Evolutionary conservation across 2,797 vertebrate species (phyloP).

Genomic region (Adrianichthys oophorus): DNA sequence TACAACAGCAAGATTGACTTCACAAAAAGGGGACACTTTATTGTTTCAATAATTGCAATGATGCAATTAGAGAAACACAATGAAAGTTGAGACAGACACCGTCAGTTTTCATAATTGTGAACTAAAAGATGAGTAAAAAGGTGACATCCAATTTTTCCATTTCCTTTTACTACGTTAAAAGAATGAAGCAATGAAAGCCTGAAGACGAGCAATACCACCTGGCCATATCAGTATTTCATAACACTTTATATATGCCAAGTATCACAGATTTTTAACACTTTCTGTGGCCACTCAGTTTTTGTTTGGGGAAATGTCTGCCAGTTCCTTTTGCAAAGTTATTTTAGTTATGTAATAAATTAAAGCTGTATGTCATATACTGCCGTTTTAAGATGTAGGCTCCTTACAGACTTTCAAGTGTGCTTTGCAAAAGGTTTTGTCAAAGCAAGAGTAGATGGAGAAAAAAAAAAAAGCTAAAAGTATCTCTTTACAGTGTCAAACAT

Average conservation of each 20-base stretch:
- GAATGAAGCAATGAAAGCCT: too few species aligned
- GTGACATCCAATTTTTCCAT: not conserved
- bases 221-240: not conserved
- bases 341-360: not conserved
- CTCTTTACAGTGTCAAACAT: too few species aligned
- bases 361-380: not conserved
- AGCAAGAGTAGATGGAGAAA: too few species aligned
- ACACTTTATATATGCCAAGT: not conserved
- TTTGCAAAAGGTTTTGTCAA: too few species aligned
- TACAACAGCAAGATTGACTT: not conserved
- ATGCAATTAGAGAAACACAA: not conserved
- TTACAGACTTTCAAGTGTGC: not conserved
- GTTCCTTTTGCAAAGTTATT: not conserved
- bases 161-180: not conserved
- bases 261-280: not conserved
- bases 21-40: not conserved
- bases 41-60: not conserved
- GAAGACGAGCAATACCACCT: not conserved
- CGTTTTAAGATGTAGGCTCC: too few species aligned
- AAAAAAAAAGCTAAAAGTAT: too few species aligned
- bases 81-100: too few species aligned
- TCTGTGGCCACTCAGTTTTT: conserved; percentile 1
- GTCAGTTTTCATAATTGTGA: too few species aligned
- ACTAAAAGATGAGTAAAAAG: too few species aligned
- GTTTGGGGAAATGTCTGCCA: not conserved